A percentile compares a stretch with the other conserved stretches of the same genome.
These are phyloP conservation scores for Doris montereyensis DNA, from an alignment of 2,888 invertebrate genomes.

Conservation along the genomic window DNA sequence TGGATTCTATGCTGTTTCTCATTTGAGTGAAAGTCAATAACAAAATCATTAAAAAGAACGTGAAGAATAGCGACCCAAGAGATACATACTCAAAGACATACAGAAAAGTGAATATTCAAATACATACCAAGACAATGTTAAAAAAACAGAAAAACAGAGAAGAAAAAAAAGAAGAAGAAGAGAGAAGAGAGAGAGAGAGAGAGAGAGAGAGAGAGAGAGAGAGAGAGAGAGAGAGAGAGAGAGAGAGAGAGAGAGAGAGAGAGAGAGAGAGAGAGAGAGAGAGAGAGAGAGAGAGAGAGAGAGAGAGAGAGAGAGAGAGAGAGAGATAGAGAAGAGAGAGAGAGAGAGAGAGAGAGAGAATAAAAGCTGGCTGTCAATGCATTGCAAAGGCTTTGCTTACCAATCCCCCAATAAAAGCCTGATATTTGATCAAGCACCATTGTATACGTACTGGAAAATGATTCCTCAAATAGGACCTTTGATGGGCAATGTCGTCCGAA, in stretches of 20 bases:
- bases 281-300: conserved; percentile 6
- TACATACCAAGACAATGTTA: background rate
- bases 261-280: conserved; percentile 5
- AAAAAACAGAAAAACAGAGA: background rate
- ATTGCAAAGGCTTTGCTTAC: too few relatives aligned
- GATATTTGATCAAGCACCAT: too few relatives aligned
- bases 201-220: background rate
- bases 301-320: conserved; percentile 6
- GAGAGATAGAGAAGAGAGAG: conserved; percentile 12
- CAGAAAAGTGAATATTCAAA: too few relatives aligned
- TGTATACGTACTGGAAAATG: too few relatives aligned
- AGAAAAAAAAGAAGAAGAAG: background rate
- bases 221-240: background rate
- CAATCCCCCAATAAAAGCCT: too few relatives aligned
- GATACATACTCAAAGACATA: conserved; percentile 3
- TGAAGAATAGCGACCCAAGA: background rate
- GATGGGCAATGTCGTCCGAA: too few relatives aligned
- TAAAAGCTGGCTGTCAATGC: too few relatives aligned
- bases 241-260: conserved; percentile 18
- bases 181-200: conserved; percentile 1
- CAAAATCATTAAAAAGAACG: too few relatives aligned
- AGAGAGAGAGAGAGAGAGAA: conserved; percentile 12
- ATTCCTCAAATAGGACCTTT: too few relatives aligned
- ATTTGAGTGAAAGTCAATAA: too few relatives aligned
- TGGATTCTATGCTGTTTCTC: too few relatives aligned